phyloP scores from a whole-genome alignment of 2,797 vertebrate genomes.

The Thalassophryne amazonica region DNA sequence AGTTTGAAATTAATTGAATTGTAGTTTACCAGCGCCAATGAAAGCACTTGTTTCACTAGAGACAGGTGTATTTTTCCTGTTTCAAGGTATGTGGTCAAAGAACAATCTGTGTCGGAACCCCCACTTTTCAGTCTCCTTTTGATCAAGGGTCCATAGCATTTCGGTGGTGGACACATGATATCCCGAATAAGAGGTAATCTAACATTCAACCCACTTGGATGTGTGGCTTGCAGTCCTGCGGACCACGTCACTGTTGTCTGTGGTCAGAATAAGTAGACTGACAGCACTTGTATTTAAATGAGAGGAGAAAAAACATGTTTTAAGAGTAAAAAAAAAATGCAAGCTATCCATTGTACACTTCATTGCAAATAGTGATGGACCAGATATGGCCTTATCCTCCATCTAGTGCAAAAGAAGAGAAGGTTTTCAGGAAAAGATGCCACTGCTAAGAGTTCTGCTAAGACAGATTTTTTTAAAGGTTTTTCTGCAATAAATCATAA shows the following conservation, averaged over 20 bases:
- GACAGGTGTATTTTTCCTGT: constrained; percentile 46
- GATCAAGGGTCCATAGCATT: constrained; percentile 75
- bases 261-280: constrained; percentile 55
- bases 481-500: no score
- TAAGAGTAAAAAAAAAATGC: not conserved
- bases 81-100: constrained; percentile 17
- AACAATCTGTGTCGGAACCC: constrained; percentile 36
- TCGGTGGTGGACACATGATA: constrained; percentile 75
- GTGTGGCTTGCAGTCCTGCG: constrained; percentile 49
- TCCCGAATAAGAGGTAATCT: constrained; percentile 71
- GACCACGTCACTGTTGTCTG: constrained; percentile 66
- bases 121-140: constrained; percentile 64
- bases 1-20: constrained; percentile 9
- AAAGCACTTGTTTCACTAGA: constrained; percentile 18
- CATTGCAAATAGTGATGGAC: no score
- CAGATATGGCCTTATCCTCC: no score
- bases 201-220: constrained; percentile 65
- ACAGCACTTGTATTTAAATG: constrained; percentile 38
- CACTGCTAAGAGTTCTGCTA: no score
- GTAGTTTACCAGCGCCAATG: constrained; percentile 14
- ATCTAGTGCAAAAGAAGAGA: no score
- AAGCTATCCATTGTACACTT: no score
- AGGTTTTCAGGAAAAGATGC: no score
- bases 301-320: not conserved
- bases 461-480: no score